A percentile compares a stretch with the other conserved stretches of the same genome.
Conservation (phyloP, 1,140 invertebrate species). For the Drosophila ambigua region DNA sequence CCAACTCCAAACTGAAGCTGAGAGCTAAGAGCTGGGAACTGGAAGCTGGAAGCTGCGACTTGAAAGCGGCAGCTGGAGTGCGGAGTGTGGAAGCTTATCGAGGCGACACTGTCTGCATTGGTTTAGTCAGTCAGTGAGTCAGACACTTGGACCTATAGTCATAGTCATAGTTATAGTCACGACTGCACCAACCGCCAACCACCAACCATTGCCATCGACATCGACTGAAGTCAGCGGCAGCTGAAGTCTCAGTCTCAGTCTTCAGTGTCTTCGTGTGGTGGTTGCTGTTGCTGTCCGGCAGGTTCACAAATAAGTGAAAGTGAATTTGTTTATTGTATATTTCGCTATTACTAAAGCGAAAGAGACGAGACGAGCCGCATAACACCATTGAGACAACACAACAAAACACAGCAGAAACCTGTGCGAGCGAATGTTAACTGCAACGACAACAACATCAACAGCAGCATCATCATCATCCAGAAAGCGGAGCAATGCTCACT, state of each 20-base stretch:
- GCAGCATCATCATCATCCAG: neutral
- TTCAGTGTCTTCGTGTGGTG: conserved; percentile 4
- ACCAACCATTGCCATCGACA: conserved; percentile 5
- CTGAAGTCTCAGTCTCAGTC: neutral
- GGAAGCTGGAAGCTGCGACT: neutral
- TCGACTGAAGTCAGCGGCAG: conserved; percentile 10
- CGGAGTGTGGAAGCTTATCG: conserved; percentile 21
- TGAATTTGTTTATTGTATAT: conserved; percentile 81
- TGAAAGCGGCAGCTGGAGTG: conserved; percentile 26
- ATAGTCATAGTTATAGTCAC: conserved; percentile 50
- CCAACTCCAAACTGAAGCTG: conserved; percentile 51
- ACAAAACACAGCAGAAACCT: conserved; percentile 1
- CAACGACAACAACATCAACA: neutral
- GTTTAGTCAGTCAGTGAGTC: conserved; percentile 68
- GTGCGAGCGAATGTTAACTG: neutral
- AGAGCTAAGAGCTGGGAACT: conserved; percentile 1
- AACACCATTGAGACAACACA: conserved; percentile 33
- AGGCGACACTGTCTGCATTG: conserved; percentile 29
- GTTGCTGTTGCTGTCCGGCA: conserved; percentile 38
- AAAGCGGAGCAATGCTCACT: conserved; percentile 21
- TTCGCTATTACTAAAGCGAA: conserved; percentile 77
- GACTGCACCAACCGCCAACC: conserved; percentile 21
- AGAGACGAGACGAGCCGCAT: conserved; percentile 54
- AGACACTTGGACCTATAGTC: conserved; percentile 50
- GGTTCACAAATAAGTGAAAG: conserved; percentile 81